Evolutionary conservation across 2,888 invertebrate species (phyloP).

Genomic region (Dasypolia templi): DNA sequence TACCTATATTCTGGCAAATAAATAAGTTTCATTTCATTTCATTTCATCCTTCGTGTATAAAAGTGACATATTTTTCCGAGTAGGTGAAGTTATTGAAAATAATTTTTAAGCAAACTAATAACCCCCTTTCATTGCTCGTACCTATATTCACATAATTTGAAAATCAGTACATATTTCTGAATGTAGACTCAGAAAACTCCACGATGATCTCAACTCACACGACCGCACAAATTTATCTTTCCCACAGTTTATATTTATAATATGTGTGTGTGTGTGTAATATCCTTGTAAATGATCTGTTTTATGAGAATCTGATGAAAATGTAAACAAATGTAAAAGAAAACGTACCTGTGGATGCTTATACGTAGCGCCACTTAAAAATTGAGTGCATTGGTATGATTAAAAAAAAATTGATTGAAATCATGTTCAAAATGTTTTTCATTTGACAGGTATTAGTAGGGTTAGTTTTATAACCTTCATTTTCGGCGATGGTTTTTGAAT

Average conservation of each 20-base stretch:
- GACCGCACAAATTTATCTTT: constrained; percentile 33
- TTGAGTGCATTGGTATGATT: neutral
- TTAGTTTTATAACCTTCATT: neutral
- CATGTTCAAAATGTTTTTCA: no score
- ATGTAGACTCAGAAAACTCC: neutral
- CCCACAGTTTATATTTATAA: constrained; percentile 28
- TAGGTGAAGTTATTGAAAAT: no score
- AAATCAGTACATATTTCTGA: neutral
- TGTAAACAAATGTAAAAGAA: neutral
- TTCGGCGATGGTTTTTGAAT: neutral
- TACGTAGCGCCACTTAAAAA: neutral
- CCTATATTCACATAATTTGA: neutral
- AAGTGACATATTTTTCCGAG: no score
- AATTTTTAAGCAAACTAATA: neutral
- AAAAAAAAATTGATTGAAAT: neutral
- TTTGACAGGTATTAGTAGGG: neutral
- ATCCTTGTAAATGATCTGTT: neutral
- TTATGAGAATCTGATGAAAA: neutral
- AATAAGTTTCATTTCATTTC: no score
- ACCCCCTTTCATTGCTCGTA: neutral
- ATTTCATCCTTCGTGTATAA: no score
- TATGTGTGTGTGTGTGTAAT: constrained; percentile 1
- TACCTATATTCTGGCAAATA: no score
- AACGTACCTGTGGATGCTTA: neutral
- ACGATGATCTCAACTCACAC: neutral